Evolutionary conservation across 2,797 vertebrate genomes (phyloP), one percentile per base, ranked within the genome.

Genomic region (Setipinna tenuifilis): DNA sequence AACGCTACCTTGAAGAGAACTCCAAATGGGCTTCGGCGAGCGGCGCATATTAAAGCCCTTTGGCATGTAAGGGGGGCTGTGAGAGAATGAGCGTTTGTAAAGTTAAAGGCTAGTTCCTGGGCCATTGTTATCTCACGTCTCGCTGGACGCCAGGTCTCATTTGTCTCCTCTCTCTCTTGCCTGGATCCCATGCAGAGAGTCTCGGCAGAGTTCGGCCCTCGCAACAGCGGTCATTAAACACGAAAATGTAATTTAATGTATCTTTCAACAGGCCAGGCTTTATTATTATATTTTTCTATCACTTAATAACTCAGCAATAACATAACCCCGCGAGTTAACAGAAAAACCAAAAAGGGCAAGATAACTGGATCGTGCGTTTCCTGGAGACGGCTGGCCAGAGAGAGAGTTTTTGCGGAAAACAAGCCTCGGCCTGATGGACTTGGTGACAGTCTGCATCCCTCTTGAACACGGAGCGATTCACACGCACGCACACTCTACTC

Each of bases 241-340:
- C 68, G 31, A 75, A 75, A 41, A 75, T 75, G 68, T 75, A 35
- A 75, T 75, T 75, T 75, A 31, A 75, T 75, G 68, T 75, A 75
- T 75, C 68, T 75, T 75, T 75, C 68, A 75, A 75, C 68, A 75
- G 68, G 28, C 14, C 31, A 14, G 6, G 6, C 68, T 75, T 75
- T 75, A 75, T 75, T 75, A 31, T 54, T 3, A 54, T 54, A 54
- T 54, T 54, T 54, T 54, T 14, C 50, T 54, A 54, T 75, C 68
- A 75, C 68, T 75, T 75, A 75, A 75, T 75, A 75, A 75, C 68
- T 28, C 28, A 75, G 35, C 68, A 75, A 75, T 35, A 75, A 75
- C 68, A 75, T 12, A 6, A 75, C 68, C 68, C 31, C 28, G 14
- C 68, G 31, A 28, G 68, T 75, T 75, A 75, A 14, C 31, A 41